Conservation (phyloP, 2,113 vertebrate species). For the Misgurnus anguillicaudatus region DNA sequence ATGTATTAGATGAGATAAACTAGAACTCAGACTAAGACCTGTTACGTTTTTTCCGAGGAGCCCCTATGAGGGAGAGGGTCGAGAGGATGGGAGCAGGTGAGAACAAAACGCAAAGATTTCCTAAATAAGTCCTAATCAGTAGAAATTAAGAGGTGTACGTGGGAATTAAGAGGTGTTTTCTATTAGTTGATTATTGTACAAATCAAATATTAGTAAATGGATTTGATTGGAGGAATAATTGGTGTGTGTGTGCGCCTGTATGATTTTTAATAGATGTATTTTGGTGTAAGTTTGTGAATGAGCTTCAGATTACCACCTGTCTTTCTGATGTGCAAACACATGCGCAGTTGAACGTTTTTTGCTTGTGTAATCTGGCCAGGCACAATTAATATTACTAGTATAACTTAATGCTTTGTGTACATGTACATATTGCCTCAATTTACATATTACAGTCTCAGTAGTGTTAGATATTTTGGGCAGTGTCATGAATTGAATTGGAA, state of each 20-base stretch:
- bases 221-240: slow-evolving; percentile 59
- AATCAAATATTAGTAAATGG: slow-evolving; percentile 9
- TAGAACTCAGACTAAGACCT: slow-evolving; percentile 59
- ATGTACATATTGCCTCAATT: background rate
- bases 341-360: slow-evolving; percentile 10
- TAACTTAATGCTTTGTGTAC: background rate
- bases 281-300: slow-evolving; percentile 13
- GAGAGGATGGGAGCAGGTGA: slow-evolving; percentile 92
- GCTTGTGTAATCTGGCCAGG: background rate
- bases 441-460: no score
- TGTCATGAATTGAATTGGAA: background rate
- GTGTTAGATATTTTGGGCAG: background rate
- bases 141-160: slow-evolving; percentile 63
- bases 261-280: slow-evolving; percentile 4
- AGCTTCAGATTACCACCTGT: slow-evolving; percentile 8
- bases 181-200: slow-evolving; percentile 7
- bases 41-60: slow-evolving; percentile 87
- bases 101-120: slow-evolving; percentile 64
- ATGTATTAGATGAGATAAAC: slow-evolving; percentile 8
- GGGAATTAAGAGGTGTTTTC: slow-evolving; percentile 48
- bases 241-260: slow-evolving; percentile 50
- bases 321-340: slow-evolving; percentile 21
- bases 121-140: slow-evolving; percentile 62
- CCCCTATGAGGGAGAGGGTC: slow-evolving; percentile 93
- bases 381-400: background rate